These are phyloP conservation scores for Ellobius talpinus DNA, from an alignment of 2,113 vertebrate species.

Conservation along the genomic window DNA sequence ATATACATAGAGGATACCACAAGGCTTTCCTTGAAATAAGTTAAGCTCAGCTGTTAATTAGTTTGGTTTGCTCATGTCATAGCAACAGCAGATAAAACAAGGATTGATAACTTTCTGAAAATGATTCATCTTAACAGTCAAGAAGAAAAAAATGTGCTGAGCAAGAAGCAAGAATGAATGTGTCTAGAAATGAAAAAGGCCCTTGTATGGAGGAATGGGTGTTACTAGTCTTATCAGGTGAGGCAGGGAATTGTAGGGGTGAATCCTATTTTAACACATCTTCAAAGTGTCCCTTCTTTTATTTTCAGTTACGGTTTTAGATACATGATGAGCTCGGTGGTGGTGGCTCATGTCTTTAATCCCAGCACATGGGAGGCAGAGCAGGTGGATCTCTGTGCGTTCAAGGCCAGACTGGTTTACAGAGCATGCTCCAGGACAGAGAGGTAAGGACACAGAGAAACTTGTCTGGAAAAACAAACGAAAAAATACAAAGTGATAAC, in stretches of 20 bases:
- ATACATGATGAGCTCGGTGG: fast-evolving
- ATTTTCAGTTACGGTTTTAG: not conserved
- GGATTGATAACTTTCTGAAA: not conserved
- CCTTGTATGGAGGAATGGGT: not conserved
- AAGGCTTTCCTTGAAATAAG: not conserved
- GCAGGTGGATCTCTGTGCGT: not conserved
- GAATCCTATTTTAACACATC: not conserved
- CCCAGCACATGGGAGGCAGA: not conserved
- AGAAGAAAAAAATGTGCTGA: not conserved
- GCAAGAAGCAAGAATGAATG: not conserved
- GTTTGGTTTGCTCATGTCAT: not conserved
- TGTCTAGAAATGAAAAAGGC: not conserved
- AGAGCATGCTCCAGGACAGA: not conserved
- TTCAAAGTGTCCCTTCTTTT: not conserved
- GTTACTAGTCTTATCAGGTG: not conserved
- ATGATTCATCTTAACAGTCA: not conserved
- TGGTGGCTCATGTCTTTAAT: not conserved
- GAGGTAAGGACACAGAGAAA: not conserved
- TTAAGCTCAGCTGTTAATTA: not conserved
- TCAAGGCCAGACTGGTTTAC: not conserved
- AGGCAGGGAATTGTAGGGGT: not conserved
- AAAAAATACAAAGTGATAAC: not conserved
- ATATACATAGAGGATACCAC: not conserved
- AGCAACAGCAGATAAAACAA: not conserved
- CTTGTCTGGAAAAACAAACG: not conserved